Evolutionary conservation across 2,113 vertebrate species (phyloP).

Genomic region (Thomomys bottae): DNA sequence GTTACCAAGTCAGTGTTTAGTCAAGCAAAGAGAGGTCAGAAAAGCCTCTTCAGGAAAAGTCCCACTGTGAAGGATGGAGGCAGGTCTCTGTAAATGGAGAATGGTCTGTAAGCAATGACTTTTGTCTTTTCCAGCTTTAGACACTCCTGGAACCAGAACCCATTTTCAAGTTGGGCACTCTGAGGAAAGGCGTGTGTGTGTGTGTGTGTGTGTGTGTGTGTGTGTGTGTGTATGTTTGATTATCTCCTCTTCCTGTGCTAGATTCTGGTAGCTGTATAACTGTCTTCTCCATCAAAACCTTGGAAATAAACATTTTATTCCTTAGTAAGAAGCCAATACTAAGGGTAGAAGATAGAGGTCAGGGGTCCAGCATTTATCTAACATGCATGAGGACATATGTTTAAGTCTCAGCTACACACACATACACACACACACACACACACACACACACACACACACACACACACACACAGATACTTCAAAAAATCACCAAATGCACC

Average conservation of each 20-base stretch:
- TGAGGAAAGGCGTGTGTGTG: neutral
- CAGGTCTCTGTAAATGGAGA: neutral
- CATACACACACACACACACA: too few relatives aligned
- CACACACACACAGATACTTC: neutral
- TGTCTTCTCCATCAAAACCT: neutral
- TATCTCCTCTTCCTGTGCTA: neutral
- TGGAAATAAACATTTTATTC: slow-evolving; percentile 12
- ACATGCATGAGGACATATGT: neutral
- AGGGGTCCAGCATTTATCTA: neutral
- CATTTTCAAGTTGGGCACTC: neutral
- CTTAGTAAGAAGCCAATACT: neutral
- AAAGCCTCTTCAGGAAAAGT: neutral
- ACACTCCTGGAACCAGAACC: neutral
- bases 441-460: too few relatives aligned
- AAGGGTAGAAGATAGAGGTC: neutral
- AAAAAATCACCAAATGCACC: neutral
- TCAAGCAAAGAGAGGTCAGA: neutral
- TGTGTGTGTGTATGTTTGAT: neutral
- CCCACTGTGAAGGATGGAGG: neutral
- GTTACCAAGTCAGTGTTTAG: neutral
- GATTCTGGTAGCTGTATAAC: neutral
- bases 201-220: neutral
- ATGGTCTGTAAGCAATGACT: neutral
- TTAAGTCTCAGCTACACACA: neutral
- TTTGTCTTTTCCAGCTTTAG: neutral